These are phyloP conservation scores for Girardinichthys multiradiatus DNA, from an alignment of 2,113 vertebrate genomes.

Conservation along the genomic window DNA sequence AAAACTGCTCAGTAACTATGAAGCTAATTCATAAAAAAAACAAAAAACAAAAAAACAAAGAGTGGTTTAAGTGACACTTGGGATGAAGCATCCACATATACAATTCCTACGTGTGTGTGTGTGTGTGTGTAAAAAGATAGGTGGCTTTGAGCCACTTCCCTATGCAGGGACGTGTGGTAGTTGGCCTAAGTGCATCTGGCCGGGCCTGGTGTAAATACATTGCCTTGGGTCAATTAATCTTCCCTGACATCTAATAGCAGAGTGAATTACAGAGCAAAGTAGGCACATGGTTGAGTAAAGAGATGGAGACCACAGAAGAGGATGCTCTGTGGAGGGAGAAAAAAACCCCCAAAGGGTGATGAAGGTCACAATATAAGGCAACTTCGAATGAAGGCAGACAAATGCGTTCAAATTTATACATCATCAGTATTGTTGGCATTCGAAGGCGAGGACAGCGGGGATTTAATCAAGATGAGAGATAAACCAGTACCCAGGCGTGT, in stretches of 20 bases:
- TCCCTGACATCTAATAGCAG: slow-evolving; percentile 65
- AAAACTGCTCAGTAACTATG: not conserved
- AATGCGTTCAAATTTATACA: slow-evolving; percentile 39
- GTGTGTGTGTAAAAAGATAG: slow-evolving; percentile 32
- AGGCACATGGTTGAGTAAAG: slow-evolving; percentile 10
- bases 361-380: not conserved
- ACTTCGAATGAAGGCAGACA: slow-evolving; percentile 27
- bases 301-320: slow-evolving; percentile 6
- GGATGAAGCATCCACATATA: slow-evolving; percentile 6
- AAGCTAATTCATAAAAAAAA: slow-evolving; percentile 12
- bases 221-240: slow-evolving; percentile 60
- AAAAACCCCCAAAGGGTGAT: not conserved
- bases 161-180: slow-evolving; percentile 42
- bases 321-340: not conserved
- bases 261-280: slow-evolving; percentile 58
- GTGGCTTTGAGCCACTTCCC: slow-evolving; percentile 46
- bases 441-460: slow-evolving; percentile 15
- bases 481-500: slow-evolving; percentile 21
- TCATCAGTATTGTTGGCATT: slow-evolving; percentile 45
- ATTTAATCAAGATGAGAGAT: slow-evolving; percentile 63
- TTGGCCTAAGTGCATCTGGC: slow-evolving; percentile 41
- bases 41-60: slow-evolving; percentile 3
- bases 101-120: not conserved
- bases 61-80: not conserved
- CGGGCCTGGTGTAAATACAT: slow-evolving; percentile 55